Percentiles rank a stretch among this genome's conserved stretches.
Conservation (phyloP, 2,888 invertebrate genomes). For the Synergus itoensis region DNA sequence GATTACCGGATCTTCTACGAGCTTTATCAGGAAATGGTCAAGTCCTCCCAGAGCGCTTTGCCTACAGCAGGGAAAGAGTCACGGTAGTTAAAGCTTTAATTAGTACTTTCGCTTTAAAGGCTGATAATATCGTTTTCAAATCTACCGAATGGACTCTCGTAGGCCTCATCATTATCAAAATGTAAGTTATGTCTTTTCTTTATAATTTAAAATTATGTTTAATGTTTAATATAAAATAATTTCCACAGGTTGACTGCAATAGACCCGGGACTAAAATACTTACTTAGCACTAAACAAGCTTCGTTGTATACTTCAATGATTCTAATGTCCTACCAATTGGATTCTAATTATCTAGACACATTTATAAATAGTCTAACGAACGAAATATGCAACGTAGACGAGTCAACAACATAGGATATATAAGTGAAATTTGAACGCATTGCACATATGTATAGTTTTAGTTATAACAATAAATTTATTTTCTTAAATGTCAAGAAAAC, state of each 20-base stretch:
- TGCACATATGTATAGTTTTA: slow-evolving; percentile 2
- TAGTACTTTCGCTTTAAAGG: slow-evolving; percentile 84
- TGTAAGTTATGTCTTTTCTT: slow-evolving; percentile 78
- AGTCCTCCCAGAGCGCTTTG: slow-evolving; percentile 48
- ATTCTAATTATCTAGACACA: slow-evolving; percentile 68
- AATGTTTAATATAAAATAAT: slow-evolving; percentile 12
- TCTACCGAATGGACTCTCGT: slow-evolving; percentile 86
- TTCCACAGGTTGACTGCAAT: slow-evolving; percentile 68
- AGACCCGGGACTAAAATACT: slow-evolving; percentile 63
- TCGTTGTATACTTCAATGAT: slow-evolving; percentile 72
- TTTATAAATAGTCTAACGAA: slow-evolving; percentile 5
- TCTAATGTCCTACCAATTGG: slow-evolving; percentile 71
- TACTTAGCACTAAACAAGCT: slow-evolving; percentile 67
- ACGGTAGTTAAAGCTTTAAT: slow-evolving; percentile 77
- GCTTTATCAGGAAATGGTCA: slow-evolving; percentile 75
- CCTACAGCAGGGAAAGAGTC: slow-evolving; percentile 61
- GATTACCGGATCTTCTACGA: slow-evolving; percentile 80
- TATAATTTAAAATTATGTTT: slow-evolving; percentile 18
- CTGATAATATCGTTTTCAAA: slow-evolving; percentile 86
- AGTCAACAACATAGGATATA: neutral
- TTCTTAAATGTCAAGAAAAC: neutral
- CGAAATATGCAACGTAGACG: neutral
- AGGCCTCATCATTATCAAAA: slow-evolving; percentile 84
- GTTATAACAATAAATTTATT: slow-evolving; percentile 1
- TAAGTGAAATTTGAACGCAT: neutral